Percentiles rank a stretch among this genome's conserved stretches.
Conservation (phyloP, 2,888 invertebrate genomes). For the Lycia hirtaria region DNA sequence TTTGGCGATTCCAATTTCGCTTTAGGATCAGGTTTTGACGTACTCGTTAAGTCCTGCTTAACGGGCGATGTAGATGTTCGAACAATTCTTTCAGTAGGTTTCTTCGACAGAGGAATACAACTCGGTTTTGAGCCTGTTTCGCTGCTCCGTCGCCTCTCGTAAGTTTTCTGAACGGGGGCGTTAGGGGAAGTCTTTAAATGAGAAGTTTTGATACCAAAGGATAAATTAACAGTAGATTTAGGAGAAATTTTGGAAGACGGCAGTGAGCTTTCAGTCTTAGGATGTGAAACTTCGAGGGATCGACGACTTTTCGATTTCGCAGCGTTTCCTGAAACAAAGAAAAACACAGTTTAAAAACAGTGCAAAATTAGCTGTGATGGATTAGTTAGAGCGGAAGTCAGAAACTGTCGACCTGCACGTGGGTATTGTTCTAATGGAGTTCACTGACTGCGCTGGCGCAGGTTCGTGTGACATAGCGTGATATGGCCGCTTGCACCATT, state of each 20-base stretch:
- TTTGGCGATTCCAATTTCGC: conserved; percentile 64
- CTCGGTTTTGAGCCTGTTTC: conserved; percentile 71
- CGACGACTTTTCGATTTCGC: conserved; percentile 71
- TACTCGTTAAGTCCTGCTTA: conserved; percentile 68
- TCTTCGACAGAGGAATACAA: conserved; percentile 77
- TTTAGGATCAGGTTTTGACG: conserved; percentile 62
- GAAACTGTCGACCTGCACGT: conserved; percentile 68
- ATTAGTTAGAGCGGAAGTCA: conserved; percentile 56
- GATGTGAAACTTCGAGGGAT: conserved; percentile 69
- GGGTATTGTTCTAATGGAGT: conserved; percentile 71
- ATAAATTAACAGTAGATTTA: conserved; percentile 72
- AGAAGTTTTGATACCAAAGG: conserved; percentile 69
- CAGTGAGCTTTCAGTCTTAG: conserved; percentile 78
- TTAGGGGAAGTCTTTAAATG: conserved; percentile 61
- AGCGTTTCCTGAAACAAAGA: conserved; percentile 74
- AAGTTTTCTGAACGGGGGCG: conserved; percentile 57
- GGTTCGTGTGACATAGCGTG: conserved; percentile 64
- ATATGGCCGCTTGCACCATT: conserved; percentile 64
- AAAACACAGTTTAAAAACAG: conserved; percentile 38
- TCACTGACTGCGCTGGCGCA: conserved; percentile 69
- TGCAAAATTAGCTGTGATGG: conserved; percentile 33
- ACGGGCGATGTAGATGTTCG: conserved; percentile 68
- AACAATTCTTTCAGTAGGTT: conserved; percentile 63
- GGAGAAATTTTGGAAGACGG: conserved; percentile 81
- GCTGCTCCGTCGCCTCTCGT: conserved; percentile 70